Evolutionary conservation across 1,140 invertebrate species (phyloP).

Genomic region (Bactericera cockerelli): DNA sequence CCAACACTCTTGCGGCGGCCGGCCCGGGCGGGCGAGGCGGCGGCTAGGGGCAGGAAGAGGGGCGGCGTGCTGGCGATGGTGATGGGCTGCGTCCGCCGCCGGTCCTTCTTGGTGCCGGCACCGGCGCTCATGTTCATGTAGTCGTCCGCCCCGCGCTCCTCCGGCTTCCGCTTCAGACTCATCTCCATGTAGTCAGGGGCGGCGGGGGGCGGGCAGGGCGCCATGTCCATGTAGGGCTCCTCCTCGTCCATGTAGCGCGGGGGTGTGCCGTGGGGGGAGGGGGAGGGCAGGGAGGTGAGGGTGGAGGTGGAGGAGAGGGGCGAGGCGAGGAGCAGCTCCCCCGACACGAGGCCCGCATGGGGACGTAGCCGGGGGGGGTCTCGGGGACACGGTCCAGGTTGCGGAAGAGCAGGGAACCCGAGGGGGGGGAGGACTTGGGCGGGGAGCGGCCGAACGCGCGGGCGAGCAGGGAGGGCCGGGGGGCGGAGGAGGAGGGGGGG

Average conservation of each 20-base stretch:
- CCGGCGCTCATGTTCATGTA: not conserved
- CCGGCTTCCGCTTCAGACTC: not conserved
- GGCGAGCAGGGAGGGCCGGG: constrained; percentile 11
- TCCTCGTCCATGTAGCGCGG: not conserved
- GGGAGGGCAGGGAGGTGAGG: not conserved
- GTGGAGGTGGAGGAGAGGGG: constrained; percentile 14
- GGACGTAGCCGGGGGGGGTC: constrained; percentile 24
- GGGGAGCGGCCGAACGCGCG: constrained; percentile 20
- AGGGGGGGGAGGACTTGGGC: constrained; percentile 19
- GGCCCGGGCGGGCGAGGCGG: not conserved
- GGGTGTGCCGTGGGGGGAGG: not conserved
- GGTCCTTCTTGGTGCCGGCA: not conserved
- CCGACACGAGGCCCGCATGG: constrained; percentile 23
- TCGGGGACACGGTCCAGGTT: constrained; percentile 21
- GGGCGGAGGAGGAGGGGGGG: constrained; percentile 14
- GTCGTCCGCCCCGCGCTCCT: not conserved
- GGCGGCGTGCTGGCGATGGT: not conserved
- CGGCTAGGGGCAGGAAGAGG: not conserved
- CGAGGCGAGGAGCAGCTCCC: constrained; percentile 12
- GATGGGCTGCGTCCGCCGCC: not conserved
- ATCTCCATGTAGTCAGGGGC: not conserved
- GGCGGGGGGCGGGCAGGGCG: not conserved
- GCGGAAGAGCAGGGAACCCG: constrained; percentile 13
- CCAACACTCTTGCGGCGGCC: not conserved
- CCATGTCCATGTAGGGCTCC: constrained; percentile 3